Conservation (phyloP, 2,888 invertebrate species). For the Oxyteleia sp. region DNA sequence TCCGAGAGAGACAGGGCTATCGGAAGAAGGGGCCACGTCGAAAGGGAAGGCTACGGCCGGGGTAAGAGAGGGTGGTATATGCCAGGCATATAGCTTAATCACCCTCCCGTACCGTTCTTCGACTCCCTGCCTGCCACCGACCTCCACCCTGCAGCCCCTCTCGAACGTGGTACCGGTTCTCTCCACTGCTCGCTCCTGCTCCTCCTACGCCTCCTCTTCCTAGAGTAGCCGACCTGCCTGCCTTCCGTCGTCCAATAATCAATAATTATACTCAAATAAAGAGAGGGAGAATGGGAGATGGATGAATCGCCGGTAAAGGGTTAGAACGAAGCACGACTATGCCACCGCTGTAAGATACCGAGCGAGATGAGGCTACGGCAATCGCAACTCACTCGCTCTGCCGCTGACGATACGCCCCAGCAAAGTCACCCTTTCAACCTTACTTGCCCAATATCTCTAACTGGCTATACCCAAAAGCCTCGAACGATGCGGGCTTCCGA, state of each 20-base stretch:
- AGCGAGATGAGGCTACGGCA: conserved; percentile 78
- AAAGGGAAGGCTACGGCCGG: conserved; percentile 76
- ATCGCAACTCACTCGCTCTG: conserved; percentile 62
- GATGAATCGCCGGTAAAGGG: conserved; percentile 86
- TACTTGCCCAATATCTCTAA: conserved; percentile 74
- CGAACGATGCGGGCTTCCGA: conserved; percentile 81
- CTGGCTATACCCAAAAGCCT: conserved; percentile 77
- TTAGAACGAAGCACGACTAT: conserved; percentile 81
- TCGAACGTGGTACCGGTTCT: conserved; percentile 82
- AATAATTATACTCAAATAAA: conserved; percentile 90
- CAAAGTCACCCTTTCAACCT: conserved; percentile 79
- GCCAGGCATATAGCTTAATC: conserved; percentile 90
- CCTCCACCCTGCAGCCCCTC: conserved; percentile 81
- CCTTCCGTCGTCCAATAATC: conserved; percentile 89
- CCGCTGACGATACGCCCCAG: conserved; percentile 76
- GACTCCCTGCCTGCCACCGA: conserved; percentile 79
- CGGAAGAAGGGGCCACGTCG: conserved; percentile 83
- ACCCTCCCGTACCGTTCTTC: conserved; percentile 87
- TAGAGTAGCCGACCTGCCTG: conserved; percentile 86
- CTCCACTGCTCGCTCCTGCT: conserved; percentile 79
- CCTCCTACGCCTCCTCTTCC: conserved; percentile 79
- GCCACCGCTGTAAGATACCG: conserved; percentile 83
- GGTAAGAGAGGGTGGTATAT: conserved; percentile 85
- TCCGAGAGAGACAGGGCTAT: conserved; percentile 85
- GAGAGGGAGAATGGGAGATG: conserved; percentile 87